A percentile compares a stretch with the other conserved stretches of the same genome.
phyloP scores from a whole-genome alignment of 2,797 vertebrate species.

The Pangasius krempfi region DNA sequence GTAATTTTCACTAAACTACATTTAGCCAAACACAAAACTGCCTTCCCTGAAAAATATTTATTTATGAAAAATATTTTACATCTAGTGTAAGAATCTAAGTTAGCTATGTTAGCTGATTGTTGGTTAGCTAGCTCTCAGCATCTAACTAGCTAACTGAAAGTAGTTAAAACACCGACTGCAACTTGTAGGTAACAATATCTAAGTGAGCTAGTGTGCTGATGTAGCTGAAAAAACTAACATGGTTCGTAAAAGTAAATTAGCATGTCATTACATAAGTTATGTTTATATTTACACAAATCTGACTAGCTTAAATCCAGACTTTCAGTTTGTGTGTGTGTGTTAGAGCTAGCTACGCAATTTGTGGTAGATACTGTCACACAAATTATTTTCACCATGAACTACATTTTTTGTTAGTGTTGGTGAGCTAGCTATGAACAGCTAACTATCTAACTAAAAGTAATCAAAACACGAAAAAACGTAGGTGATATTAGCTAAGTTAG shows the following conservation, averaged over 20 bases:
- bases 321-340: neutral
- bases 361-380: neutral
- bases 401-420: neutral
- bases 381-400: neutral
- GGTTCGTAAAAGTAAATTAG: neutral
- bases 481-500: neutral
- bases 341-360: neutral
- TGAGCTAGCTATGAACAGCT: neutral
- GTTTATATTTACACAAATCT: neutral
- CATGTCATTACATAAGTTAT: neutral
- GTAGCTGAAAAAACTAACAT: neutral
- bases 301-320: neutral
- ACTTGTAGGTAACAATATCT: no score
- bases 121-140: neutral
- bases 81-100: neutral
- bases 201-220: neutral
- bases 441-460: neutral
- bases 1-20: neutral
- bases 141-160: neutral
- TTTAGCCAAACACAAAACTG: neutral
- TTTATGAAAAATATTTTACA: neutral
- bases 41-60: neutral
- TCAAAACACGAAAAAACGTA: neutral
- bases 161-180: neutral
- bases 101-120: neutral